Evolutionary conservation across 1,140 invertebrate genomes (phyloP).

Genomic region (Drosophila subpulchrella): DNA sequence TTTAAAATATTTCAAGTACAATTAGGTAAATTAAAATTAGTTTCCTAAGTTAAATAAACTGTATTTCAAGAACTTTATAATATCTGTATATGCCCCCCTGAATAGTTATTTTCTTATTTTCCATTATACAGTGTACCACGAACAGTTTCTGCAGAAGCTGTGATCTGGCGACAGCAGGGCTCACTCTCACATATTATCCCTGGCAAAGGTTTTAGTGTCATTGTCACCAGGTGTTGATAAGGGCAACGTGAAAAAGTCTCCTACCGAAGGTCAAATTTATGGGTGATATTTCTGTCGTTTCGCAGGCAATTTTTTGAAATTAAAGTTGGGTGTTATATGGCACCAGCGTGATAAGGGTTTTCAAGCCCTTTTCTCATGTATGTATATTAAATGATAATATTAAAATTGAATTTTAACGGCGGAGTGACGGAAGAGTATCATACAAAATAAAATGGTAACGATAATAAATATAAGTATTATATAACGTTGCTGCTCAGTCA

Average conservation of each 20-base stretch:
- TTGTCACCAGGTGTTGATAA: constrained; percentile 78
- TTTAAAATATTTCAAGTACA: too few species aligned
- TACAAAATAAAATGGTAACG: too few species aligned
- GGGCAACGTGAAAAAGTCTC: constrained; percentile 33
- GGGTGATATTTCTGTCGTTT: constrained; percentile 18
- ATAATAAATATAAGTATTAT: too few species aligned
- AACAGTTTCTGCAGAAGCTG: constrained; percentile 14
- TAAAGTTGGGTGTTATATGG: constrained; percentile 9
- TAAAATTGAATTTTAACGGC: background rate
- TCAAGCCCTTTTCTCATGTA: background rate
- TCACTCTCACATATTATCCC: constrained; percentile 38
- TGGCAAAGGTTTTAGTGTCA: constrained; percentile 74
- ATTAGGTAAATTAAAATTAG: too few species aligned
- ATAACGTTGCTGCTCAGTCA: too few species aligned
- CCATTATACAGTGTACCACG: background rate
- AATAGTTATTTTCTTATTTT: too few species aligned
- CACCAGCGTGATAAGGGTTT: constrained; percentile 16
- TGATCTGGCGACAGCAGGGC: constrained; percentile 38
- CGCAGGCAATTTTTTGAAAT: constrained; percentile 19
- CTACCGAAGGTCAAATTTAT: constrained; percentile 46
- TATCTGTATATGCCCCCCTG: too few species aligned
- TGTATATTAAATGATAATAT: too few species aligned
- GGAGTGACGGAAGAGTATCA: too few species aligned
- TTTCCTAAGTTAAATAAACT: too few species aligned
- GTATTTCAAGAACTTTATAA: too few species aligned